Percentiles rank a stretch among this genome's conserved stretches.
These are phyloP conservation scores for Philaenus spumarius DNA, from an alignment of 1,140 invertebrate genomes.

Conservation along the genomic window DNA sequence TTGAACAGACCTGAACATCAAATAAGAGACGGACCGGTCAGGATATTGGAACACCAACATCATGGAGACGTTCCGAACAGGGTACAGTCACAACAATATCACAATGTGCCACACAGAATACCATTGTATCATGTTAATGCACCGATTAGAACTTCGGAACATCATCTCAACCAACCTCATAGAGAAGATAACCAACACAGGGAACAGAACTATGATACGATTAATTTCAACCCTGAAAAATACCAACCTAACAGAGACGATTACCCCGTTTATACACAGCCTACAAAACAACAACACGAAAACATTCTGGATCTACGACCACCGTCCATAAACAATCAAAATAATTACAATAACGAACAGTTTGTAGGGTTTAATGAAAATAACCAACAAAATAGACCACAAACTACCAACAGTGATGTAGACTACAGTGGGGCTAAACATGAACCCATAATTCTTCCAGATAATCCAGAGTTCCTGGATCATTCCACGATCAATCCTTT, in stretches of 20 bases:
- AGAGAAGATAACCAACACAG: slow-evolving; percentile 9
- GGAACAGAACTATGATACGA: slow-evolving; percentile 2
- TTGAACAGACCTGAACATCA: too few species aligned
- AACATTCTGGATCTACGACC: slow-evolving; percentile 9
- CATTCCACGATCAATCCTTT: slow-evolving; percentile 58
- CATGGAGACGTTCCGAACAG: too few species aligned
- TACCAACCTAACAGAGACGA: neutral
- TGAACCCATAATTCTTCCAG: slow-evolving; percentile 12
- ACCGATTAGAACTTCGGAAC: neutral
- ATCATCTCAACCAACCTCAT: neutral
- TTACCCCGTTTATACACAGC: too few species aligned
- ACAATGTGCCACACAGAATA: too few species aligned
- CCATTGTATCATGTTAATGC: too few species aligned
- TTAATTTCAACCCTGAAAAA: slow-evolving; percentile 7
- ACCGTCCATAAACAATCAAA: slow-evolving; percentile 5
- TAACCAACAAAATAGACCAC: neutral
- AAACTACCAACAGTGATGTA: slow-evolving; percentile 3
- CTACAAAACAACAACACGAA: neutral
- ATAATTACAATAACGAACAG: slow-evolving; percentile 9
- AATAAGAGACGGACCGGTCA: too few species aligned
- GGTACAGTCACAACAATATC: too few species aligned
- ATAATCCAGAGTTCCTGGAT: slow-evolving; percentile 47
- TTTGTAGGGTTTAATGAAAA: slow-evolving; percentile 11
- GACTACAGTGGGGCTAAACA: slow-evolving; percentile 3
- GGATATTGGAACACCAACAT: too few species aligned